A percentile compares a stretch with the other conserved stretches of the same genome.
Evolutionary conservation across 2,888 invertebrate genomes (phyloP).

Genomic region (Fissipunctia ypsillon): DNA sequence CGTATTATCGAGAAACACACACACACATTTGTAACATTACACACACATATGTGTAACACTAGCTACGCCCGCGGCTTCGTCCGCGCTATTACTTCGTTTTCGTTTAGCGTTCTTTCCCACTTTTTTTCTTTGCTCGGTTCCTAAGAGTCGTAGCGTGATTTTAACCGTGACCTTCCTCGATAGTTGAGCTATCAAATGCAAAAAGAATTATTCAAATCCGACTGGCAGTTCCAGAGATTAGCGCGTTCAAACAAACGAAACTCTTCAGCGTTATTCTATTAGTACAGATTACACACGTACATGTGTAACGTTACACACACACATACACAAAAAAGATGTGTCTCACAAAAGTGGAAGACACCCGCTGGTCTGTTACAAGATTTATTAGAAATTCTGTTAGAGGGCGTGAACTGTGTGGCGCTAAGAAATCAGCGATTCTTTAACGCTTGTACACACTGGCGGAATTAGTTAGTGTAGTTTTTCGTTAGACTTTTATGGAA

Average conservation of each 20-base stretch:
- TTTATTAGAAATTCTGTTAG: constrained; percentile 57
- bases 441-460: neutral
- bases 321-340: constrained; percentile 14
- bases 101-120: neutral
- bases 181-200: neutral
- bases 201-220: neutral
- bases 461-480: neutral
- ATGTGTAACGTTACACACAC: neutral
- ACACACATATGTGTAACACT: neutral
- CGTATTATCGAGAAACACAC: neutral
- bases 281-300: neutral
- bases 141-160: neutral
- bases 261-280: neutral
- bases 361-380: constrained; percentile 45
- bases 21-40: neutral
- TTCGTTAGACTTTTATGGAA: no score
- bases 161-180: neutral
- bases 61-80: neutral
- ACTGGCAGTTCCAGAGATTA: neutral
- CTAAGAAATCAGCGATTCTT: constrained; percentile 27
- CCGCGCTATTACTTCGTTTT: neutral
- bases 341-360: constrained; percentile 30
- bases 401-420: constrained; percentile 40
- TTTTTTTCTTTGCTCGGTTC: neutral
- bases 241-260: neutral